Percentiles rank a stretch among this genome's conserved stretches.
These are phyloP conservation scores for Callyntrura guangdongensis DNA, from an alignment of 2,888 invertebrate species.

Conservation along the genomic window DNA sequence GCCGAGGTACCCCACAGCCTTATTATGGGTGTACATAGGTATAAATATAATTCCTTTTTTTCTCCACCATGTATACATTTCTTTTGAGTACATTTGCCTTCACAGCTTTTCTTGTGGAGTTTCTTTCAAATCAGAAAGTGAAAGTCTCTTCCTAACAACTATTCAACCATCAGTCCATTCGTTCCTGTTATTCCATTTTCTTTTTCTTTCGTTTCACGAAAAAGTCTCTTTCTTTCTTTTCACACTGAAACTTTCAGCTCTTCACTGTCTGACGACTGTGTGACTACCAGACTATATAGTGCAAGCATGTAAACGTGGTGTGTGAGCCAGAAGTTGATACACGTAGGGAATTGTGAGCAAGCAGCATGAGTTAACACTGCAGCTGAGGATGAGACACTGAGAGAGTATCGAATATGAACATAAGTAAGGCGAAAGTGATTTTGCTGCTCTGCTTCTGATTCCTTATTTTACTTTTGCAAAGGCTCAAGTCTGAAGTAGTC, in stretches of 20 bases:
- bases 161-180: constrained; percentile 69
- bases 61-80: neutral
- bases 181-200: constrained; percentile 56
- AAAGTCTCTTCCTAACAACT: constrained; percentile 61
- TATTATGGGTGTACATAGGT: constrained; percentile 5
- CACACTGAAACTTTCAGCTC: constrained; percentile 70
- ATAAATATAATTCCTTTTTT: constrained; percentile 31
- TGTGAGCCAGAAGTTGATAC: constrained; percentile 53
- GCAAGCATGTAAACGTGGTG: constrained; percentile 25
- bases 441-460: constrained; percentile 50
- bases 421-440: constrained; percentile 19
- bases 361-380: constrained; percentile 61
- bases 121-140: constrained; percentile 53
- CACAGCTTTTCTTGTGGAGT: constrained; percentile 55
- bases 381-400: constrained; percentile 63
- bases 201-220: constrained; percentile 47
- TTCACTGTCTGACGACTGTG: constrained; percentile 65
- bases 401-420: constrained; percentile 60
- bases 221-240: constrained; percentile 41
- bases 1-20: neutral
- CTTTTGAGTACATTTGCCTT: constrained; percentile 48
- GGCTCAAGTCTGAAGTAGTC: constrained; percentile 19
- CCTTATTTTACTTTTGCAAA: constrained; percentile 24
- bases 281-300: neutral
- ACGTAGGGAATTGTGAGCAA: constrained; percentile 29